These are phyloP conservation scores for Marmota flaviventris DNA, from an alignment of 2,113 vertebrate species.

Conservation along the genomic window DNA sequence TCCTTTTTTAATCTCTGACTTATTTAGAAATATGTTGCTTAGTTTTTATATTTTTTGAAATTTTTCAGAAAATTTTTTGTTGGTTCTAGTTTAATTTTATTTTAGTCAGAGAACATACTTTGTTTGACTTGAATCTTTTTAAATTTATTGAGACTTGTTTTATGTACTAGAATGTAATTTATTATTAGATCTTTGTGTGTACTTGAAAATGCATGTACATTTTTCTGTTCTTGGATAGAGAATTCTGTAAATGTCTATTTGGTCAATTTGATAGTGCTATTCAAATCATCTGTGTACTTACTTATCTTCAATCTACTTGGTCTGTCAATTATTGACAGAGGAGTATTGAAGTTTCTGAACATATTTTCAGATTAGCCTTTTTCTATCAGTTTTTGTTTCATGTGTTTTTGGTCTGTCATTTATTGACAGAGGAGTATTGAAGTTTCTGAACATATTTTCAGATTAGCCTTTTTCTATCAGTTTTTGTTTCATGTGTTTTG, in stretches of 20 bases:
- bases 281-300: background rate
- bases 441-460: conserved; percentile 28
- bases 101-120: conserved; percentile 19
- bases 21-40: conserved; percentile 52
- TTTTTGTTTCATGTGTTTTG: background rate
- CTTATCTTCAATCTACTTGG: background rate
- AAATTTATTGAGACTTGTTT: conserved; percentile 4
- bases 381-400: background rate
- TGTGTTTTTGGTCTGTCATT: background rate
- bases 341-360: background rate
- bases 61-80: background rate
- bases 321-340: background rate
- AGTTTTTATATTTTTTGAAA: conserved; percentile 4
- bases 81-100: background rate
- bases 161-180: background rate
- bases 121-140: background rate
- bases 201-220: background rate
- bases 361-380: conserved; percentile 16
- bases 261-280: background rate
- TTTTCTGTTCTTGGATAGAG: background rate
- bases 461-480: background rate
- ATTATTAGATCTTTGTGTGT: background rate
- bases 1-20: background rate
- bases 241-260: background rate
- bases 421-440: background rate